Evolutionary conservation across 2,888 invertebrate genomes (phyloP), one percentile per base, ranked within the genome.

Genomic region (Elysia crispata): DNA sequence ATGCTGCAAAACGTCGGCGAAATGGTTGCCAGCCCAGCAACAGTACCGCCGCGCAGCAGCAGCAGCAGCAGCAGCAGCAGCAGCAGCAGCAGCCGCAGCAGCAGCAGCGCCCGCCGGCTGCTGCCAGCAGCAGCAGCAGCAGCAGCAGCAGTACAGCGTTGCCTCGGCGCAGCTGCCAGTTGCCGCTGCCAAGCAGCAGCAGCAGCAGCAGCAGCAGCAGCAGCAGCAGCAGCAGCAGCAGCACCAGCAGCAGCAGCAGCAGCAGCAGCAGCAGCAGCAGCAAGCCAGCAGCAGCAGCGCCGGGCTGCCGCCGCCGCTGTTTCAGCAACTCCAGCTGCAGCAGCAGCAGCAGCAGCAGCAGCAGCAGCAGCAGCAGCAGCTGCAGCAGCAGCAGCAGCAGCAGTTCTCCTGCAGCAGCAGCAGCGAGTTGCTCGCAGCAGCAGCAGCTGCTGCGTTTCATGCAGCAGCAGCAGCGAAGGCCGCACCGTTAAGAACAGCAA

Each of bases 141-240:
- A 54, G 54, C 54, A 54, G 54, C 54, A 54, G 54, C 54, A 54
- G 54, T 18, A 54, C 15, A 13, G 18, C 15, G 15, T 15, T 13
- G 15, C 13, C 15, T 18, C 13, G 54, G 15, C 13, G 54, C 54
- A 54, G 54, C 54, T 20, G 18, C 13, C 18, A 54, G n/a, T n/a
- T n/a, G n/a, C n/a, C n/a, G n/a, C n/a, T n/a, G n/a, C n/a, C n/a
- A n/a, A n/a, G n/a, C n/a, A n/a, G n/a, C n/a, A n/a, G n/a, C n/a
- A n/a, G n/a, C n/a, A n/a, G n/a, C n/a, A n/a, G n/a, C n/a, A n/a
- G 54, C 54, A 54, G 54, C 54, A 54, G 54, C 54, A 54, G 54
- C 54, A 54, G 54, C 54, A 54, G 54, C 54, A 54, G 54, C 54
- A 54, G 54, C 54, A 54, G 54, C 54, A 54, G 54, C 54, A 54